Conservation (phyloP, 2,797 vertebrate genomes). For the Chromobotia macracanthus region DNA sequence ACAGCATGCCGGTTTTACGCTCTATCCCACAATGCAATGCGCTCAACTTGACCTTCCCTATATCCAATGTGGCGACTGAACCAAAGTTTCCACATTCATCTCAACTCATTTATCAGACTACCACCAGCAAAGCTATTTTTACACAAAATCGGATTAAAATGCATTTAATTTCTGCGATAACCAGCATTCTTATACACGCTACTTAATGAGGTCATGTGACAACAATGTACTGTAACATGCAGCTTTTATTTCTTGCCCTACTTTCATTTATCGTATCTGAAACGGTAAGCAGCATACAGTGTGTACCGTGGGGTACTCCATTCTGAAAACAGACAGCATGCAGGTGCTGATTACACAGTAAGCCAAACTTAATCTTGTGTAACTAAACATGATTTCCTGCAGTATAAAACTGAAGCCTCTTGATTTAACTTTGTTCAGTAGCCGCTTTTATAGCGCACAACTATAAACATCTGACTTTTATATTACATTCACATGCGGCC, state of each 20-base stretch:
- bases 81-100: background rate
- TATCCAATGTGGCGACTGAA: background rate
- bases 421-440: background rate
- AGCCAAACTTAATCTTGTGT: background rate
- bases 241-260: background rate
- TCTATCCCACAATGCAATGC: background rate
- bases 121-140: background rate
- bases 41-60: background rate
- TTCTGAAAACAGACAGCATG: background rate
- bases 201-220: no score
- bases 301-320: background rate
- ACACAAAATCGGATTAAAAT: no score
- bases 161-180: background rate
- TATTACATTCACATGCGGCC: background rate
- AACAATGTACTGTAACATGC: background rate
- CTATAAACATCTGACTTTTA: background rate
- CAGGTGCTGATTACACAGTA: background rate
- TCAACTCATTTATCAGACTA: background rate
- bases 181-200: no score
- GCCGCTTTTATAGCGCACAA: background rate
- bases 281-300: background rate
- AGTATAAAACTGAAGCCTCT: background rate
- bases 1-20: background rate
- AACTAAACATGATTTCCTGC: background rate
- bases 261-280: background rate